These are phyloP conservation scores for Acanthiza pusilla DNA, from an alignment of 2,797 vertebrate genomes.

Conservation along the genomic window DNA sequence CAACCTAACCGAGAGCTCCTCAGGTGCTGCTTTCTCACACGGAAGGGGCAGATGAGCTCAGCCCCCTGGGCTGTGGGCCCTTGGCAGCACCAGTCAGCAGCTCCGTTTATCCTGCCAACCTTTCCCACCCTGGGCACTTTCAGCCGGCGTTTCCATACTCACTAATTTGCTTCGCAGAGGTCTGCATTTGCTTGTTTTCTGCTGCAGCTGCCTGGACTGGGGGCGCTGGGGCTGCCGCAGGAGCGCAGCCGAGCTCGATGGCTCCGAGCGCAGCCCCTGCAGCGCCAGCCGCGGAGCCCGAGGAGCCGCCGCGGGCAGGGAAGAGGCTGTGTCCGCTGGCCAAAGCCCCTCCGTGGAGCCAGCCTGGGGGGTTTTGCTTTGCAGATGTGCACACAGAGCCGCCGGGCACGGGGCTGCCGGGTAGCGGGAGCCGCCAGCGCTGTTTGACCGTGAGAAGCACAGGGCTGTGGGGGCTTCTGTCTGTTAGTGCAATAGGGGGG, in stretches of 20 bases:
- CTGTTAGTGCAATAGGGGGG: slow-evolving; percentile 82
- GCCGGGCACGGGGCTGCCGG: accelerated
- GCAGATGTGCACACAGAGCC: background rate
- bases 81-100: background rate
- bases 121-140: background rate
- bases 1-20: background rate
- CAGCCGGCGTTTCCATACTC: accelerated
- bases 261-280: background rate
- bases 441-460: accelerated
- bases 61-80: background rate
- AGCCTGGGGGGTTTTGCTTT: background rate
- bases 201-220: background rate
- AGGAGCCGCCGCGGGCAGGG: accelerated
- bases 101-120: background rate
- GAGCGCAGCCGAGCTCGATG: background rate
- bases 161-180: background rate
- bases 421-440: accelerated
- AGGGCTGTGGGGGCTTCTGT: slow-evolving; percentile 43
- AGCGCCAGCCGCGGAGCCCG: background rate
- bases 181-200: background rate
- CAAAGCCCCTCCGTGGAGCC: accelerated
- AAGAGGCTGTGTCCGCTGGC: accelerated
- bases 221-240: background rate
- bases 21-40: background rate
- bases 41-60: background rate